Percentiles rank a stretch among this genome's conserved stretches.
These are phyloP conservation scores for Paramuricea clavata DNA, from an alignment of 92 coral and sea anemone species.

Conservation along the genomic window DNA sequence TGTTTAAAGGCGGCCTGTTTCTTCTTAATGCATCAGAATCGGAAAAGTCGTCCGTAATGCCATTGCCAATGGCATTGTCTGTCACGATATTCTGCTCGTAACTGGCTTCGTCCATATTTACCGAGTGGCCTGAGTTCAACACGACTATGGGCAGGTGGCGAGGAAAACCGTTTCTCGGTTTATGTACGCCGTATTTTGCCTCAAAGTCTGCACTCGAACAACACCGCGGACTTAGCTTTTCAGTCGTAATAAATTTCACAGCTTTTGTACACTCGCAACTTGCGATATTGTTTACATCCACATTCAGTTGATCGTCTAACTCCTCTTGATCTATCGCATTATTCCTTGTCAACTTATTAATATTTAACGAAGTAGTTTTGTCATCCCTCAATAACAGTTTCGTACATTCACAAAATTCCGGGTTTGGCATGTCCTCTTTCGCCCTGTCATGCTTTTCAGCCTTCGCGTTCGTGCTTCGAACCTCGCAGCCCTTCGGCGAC, in stretches of 20 bases:
- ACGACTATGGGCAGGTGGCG: constrained; percentile 20
- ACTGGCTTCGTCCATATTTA: background rate
- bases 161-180: constrained; percentile 23
- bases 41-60: background rate
- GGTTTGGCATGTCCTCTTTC: background rate
- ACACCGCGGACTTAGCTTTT: background rate
- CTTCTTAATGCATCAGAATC: background rate
- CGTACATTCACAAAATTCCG: background rate
- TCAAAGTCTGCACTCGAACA: background rate
- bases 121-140: constrained; percentile 1
- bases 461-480: background rate
- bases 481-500: background rate
- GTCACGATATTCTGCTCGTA: background rate
- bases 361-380: constrained; percentile 41
- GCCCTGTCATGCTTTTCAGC: background rate
- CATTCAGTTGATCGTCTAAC: background rate
- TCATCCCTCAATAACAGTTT: background rate
- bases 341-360: constrained; percentile 41
- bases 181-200: background rate
- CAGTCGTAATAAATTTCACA: background rate
- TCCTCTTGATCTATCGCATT: constrained; percentile 23
- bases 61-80: background rate
- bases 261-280: background rate
- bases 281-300: background rate
- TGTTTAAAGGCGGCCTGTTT: constrained; percentile 25